Conservation (phyloP, 2,797 vertebrate species). For the Poeciliopsis infans region DNA sequence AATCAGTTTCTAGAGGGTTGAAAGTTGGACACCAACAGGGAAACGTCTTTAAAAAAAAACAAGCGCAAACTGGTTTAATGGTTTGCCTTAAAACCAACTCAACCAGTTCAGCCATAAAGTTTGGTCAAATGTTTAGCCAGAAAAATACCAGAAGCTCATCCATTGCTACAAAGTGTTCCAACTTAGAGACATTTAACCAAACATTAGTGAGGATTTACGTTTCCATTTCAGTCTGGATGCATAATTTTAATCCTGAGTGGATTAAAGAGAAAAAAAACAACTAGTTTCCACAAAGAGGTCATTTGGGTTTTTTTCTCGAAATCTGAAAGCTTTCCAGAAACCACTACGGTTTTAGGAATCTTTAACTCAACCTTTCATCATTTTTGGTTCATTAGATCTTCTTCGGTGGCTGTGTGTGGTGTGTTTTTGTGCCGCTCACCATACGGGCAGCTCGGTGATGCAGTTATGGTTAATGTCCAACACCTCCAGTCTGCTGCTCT, state of each 20-base stretch:
- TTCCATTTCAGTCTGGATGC: background rate
- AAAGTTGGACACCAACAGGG: background rate
- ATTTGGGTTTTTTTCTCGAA: background rate
- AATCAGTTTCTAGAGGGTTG: background rate
- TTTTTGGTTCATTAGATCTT: background rate
- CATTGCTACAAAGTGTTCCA: background rate
- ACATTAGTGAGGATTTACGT: background rate
- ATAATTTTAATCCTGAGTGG: background rate
- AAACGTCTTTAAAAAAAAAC: background rate
- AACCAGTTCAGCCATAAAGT: background rate
- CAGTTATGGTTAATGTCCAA: slow-evolving; percentile 91
- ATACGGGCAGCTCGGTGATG: slow-evolving; percentile 88
- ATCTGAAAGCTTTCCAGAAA: background rate
- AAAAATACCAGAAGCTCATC: background rate
- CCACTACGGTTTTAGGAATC: background rate
- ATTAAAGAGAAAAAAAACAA: background rate
- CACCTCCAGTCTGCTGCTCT: slow-evolving; percentile 91
- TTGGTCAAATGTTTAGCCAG: background rate
- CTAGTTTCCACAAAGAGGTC: background rate
- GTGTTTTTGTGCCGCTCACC: slow-evolving; percentile 79
- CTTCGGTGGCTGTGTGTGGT: background rate
- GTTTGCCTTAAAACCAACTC: background rate
- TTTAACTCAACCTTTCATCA: background rate
- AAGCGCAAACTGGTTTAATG: background rate
- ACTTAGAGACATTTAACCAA: background rate